phyloP scores from a whole-genome alignment of 1,140 invertebrate species.

The Rhagoletis pomonella region DNA sequence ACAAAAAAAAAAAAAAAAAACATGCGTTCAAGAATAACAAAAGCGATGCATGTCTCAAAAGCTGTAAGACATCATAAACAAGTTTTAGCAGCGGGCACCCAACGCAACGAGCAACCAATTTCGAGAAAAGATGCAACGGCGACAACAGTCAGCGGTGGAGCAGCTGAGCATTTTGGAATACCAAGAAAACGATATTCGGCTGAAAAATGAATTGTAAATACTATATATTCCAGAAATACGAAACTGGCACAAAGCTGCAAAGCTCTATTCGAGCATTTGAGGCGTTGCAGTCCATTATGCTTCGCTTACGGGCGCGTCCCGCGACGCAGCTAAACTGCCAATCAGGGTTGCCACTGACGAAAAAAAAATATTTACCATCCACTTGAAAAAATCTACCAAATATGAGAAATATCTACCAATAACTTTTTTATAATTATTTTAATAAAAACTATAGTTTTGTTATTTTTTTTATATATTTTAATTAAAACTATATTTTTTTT shows the following conservation, averaged over 20 bases:
- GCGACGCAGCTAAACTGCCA: background rate
- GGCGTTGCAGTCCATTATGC: slow-evolving; percentile 23
- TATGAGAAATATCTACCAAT: no score
- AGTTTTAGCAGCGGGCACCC: background rate
- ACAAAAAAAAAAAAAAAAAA: background rate
- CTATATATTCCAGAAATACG: background rate
- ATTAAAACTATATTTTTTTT: no score
- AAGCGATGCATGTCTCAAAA: background rate
- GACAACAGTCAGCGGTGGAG: background rate
- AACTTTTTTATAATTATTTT: no score
- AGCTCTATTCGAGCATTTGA: background rate
- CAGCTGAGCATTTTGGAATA: slow-evolving; percentile 7
- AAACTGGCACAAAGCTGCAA: slow-evolving; percentile 34
- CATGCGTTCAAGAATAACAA: background rate
- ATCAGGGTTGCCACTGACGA: no score
- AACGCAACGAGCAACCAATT: background rate
- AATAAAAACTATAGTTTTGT: no score
- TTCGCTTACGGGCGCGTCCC: background rate
- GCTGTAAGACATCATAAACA: slow-evolving; percentile 34
- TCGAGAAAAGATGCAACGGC: background rate
- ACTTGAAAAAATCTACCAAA: no score
- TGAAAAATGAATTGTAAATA: slow-evolving; percentile 31
- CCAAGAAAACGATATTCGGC: slow-evolving; percentile 30
- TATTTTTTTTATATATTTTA: no score
- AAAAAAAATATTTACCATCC: no score